Base-by-base conservation (phyloP, 1,140 invertebrate genomes). In the Sycobia sp. region DNA sequence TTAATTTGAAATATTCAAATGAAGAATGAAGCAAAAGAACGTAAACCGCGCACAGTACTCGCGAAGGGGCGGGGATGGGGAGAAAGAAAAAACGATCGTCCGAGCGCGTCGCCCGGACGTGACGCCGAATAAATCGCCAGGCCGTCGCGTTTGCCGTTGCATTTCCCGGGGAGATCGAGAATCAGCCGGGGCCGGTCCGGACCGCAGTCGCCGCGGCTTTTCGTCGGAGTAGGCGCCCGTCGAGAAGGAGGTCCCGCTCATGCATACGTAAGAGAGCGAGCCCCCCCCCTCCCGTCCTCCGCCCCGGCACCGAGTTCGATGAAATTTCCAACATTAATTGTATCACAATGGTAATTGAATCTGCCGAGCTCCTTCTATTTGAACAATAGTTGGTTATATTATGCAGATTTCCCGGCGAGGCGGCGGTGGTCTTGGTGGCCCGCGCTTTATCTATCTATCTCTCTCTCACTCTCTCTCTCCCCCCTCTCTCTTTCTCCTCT, bases 311-410 rank as follows among this genome's bases (percentile, higher is more conserved):
- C n/a, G n/a, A 78, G 80, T 80, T 82, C 79, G 80, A 82, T 80
- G 80, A 82, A 82, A 82, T 80, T 82, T 76, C 79, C 78, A 82
- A 81, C 80, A 82, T 79, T 81, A 82, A 82, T 82, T 81, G 79
- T 82, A 81, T 80, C 79, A 81, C 80, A 81, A 82, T 80, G 79
- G 80, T 82, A 82, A 82, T 82, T 82, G 78, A 82, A 82, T 82
- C 79, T 80, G 75, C 74, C 74, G 72, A 76, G 76, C 77, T 75
- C 75, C 77, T 79, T 81, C 79, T 82, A 82, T 82, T 82, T 82
- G 80, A 82, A 82, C 79, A 82, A 82, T 82, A 82, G 80, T 82
- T 80, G 80, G 80, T 82, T 82, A 81, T 82, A 82, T 82, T 82
- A 82, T 82, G 80, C 77, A 82, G 77, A 82, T 82, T 81, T 79